Percentiles rank a stretch among this genome's conserved stretches.
Evolutionary conservation across 2,888 invertebrate genomes (phyloP).

Genomic region (Xanthorhoe spadicearia): DNA sequence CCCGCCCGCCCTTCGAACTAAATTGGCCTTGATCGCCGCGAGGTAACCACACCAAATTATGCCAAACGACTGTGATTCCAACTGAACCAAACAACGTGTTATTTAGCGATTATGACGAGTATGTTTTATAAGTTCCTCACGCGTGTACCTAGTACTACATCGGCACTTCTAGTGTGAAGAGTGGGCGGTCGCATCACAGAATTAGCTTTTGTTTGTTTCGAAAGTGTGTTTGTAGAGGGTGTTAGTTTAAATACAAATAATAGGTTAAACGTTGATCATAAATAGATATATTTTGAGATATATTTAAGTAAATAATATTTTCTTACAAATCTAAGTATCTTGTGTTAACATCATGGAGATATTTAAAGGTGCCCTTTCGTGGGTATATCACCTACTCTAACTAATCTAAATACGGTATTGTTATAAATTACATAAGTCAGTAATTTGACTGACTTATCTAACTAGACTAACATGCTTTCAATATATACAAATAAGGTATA

Average conservation of each 20-base stretch:
- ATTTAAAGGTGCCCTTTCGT: too few relatives aligned
- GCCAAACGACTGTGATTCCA: constrained; percentile 39
- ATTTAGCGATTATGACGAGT: constrained; percentile 4
- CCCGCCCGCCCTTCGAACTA: constrained; percentile 70
- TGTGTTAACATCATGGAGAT: background rate
- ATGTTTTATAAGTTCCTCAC: background rate
- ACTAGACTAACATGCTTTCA: background rate
- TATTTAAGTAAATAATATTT: background rate
- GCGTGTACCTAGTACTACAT: background rate
- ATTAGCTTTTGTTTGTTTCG: constrained; percentile 2
- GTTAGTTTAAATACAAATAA: background rate
- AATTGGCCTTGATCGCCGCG: constrained; percentile 65
- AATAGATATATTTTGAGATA: background rate
- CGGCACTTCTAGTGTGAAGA: background rate
- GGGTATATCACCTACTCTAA: background rate
- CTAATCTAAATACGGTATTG: background rate
- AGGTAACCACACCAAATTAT: constrained; percentile 56
- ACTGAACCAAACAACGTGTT: constrained; percentile 12
- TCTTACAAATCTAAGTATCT: background rate
- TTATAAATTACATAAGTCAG: background rate
- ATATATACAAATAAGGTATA: background rate
- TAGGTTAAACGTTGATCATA: background rate
- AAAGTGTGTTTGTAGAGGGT: background rate
- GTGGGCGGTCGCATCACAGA: constrained; percentile 11
- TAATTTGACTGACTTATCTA: background rate